Percentiles rank a stretch among this genome's conserved stretches.
These are phyloP conservation scores for Ellobium chinense DNA, from an alignment of 2,888 invertebrate genomes.

Conservation along the genomic window DNA sequence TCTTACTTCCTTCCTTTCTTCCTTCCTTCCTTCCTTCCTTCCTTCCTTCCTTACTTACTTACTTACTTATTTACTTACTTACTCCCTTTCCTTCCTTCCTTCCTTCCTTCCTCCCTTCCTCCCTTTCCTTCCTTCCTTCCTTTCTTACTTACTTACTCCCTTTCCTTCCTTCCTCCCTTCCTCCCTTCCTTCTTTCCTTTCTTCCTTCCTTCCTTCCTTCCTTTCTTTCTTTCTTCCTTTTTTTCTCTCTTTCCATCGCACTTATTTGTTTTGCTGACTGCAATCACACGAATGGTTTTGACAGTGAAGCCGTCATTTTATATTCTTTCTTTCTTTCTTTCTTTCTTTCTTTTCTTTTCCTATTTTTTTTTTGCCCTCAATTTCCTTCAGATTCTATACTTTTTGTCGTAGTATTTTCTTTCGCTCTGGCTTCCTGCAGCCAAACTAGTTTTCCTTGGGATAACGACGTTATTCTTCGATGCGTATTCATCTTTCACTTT, in stretches of 20 bases:
- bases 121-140: constrained; percentile 1
- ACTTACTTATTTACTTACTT: not conserved
- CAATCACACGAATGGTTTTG: too few relatives aligned
- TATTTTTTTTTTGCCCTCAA: not conserved
- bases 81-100: not conserved
- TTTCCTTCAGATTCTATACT: too few relatives aligned
- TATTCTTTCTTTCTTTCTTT: not conserved
- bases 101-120: constrained; percentile 11
- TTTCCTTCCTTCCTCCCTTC: not conserved
- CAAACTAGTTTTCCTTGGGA: too few relatives aligned
- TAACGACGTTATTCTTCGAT: too few relatives aligned
- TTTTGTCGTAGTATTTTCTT: too few relatives aligned
- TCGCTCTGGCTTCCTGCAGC: too few relatives aligned
- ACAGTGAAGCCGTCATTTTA: not conserved
- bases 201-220: not conserved
- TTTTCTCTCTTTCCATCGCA: not conserved
- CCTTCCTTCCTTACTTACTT: not conserved
- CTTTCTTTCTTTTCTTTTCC: not conserved
- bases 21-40: too few relatives aligned
- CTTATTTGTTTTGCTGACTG: constrained; percentile 5
- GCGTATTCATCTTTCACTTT: too few relatives aligned
- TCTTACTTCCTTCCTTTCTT: too few relatives aligned
- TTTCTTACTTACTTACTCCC: not conserved
- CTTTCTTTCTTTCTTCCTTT: not conserved
- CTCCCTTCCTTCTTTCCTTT: not conserved